Conservation (phyloP, 2,797 vertebrate species). For the Enteromius fasciolatus region DNA sequence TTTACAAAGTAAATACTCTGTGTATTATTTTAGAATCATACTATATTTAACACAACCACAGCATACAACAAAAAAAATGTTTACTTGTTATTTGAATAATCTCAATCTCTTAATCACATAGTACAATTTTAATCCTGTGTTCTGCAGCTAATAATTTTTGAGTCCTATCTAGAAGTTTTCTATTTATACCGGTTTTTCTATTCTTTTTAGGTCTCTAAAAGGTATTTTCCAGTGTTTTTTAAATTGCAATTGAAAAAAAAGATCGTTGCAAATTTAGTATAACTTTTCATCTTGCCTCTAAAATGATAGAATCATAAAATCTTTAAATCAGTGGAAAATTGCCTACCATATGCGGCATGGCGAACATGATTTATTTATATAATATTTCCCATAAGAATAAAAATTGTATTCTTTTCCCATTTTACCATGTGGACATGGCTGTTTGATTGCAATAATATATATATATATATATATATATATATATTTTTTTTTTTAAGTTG, state of each 20-base stretch:
- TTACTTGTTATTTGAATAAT: background rate
- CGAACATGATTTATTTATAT: background rate
- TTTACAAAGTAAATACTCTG: background rate
- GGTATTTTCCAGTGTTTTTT: background rate
- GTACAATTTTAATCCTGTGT: background rate
- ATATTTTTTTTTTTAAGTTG: no score
- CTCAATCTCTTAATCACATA: background rate
- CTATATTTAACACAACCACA: background rate
- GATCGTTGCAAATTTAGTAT: background rate
- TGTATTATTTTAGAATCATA: background rate
- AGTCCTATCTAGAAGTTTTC: background rate
- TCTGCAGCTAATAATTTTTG: background rate
- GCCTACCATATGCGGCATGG: background rate
- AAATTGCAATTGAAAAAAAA: background rate
- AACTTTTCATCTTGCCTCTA: background rate
- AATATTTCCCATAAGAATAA: background rate
- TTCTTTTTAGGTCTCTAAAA: background rate
- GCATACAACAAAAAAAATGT: background rate
- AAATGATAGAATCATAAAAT: background rate
- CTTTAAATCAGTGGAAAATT: background rate
- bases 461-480: no score
- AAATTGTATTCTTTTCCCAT: background rate
- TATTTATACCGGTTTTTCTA: background rate
- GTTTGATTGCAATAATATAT: background rate
- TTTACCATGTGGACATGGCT: background rate